phyloP scores from a whole-genome alignment of 53 echinoderm and acorn worm species.

The Stichopus horrens region DNA sequence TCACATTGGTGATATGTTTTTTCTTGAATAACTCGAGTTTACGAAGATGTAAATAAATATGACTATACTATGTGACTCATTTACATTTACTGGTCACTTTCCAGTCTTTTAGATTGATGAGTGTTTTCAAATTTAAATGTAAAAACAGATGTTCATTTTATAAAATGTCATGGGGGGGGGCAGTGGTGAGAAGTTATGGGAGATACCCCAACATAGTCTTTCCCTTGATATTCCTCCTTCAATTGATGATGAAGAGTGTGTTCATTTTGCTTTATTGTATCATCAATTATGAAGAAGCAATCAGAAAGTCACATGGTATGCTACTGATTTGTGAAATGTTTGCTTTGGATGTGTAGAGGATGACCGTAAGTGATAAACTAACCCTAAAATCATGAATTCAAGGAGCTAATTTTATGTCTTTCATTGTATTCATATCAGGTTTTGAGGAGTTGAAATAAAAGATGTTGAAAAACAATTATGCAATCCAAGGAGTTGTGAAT shows the following conservation, averaged over 20 bases:
- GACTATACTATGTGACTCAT: not conserved
- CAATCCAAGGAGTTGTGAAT: too few species aligned
- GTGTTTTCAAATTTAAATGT: too few species aligned
- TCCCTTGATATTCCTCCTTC: not conserved
- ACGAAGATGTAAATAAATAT: not conserved
- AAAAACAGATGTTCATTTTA: too few species aligned
- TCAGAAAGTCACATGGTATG: not conserved
- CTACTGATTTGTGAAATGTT: not conserved
- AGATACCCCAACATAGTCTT: not conserved
- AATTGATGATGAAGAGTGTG: not conserved
- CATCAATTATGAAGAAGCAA: not conserved
- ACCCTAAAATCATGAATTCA: not conserved
- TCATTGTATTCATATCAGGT: not conserved
- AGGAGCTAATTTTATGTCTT: not conserved
- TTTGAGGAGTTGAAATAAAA: too few species aligned
- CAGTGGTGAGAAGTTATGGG: too few species aligned
- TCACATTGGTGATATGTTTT: not conserved
- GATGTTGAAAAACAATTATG: too few species aligned
- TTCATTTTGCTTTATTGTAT: not conserved
- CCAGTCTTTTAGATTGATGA: not conserved
- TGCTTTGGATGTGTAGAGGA: not conserved
- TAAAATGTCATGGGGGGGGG: too few species aligned
- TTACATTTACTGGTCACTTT: not conserved
- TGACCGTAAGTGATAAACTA: not conserved
- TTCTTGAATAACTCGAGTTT: not conserved